phyloP scores from a whole-genome alignment of 2,797 vertebrate species.

The Anguilla anguilla region DNA sequence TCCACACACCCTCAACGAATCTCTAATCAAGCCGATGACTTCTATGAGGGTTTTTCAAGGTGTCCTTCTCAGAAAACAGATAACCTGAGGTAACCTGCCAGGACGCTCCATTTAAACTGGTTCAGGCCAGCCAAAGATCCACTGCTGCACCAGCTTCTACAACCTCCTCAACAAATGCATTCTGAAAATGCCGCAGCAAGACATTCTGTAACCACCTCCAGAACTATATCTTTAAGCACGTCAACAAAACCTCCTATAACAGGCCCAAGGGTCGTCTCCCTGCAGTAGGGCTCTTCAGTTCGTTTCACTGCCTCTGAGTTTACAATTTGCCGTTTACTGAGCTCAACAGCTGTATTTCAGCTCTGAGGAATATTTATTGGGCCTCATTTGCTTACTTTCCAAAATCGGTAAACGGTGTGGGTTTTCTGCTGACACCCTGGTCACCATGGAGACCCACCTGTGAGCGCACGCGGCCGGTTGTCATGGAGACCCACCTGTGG shows the following conservation, averaged over 20 bases:
- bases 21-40: neutral
- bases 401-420: neutral
- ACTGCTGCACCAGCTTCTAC: neutral
- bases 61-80: neutral
- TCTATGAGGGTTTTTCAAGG: neutral
- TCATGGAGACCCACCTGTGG: constrained; percentile 78
- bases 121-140: neutral
- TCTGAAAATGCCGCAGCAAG: too few species aligned
- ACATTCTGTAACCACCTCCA: neutral
- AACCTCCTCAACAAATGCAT: neutral
- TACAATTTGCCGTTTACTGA: too few species aligned
- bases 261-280: neutral
- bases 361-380: too few species aligned
- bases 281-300: too few species aligned
- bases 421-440: neutral
- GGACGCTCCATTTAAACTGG: neutral
- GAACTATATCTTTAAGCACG: neutral
- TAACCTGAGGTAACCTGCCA: neutral
- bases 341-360: too few species aligned
- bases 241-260: neutral
- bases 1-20: neutral
- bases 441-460: neutral
- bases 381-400: neutral
- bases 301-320: too few species aligned
- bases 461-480: neutral